Evolutionary conservation across 2,797 vertebrate species (phyloP).

Genomic region (Telmatherina bonti): DNA sequence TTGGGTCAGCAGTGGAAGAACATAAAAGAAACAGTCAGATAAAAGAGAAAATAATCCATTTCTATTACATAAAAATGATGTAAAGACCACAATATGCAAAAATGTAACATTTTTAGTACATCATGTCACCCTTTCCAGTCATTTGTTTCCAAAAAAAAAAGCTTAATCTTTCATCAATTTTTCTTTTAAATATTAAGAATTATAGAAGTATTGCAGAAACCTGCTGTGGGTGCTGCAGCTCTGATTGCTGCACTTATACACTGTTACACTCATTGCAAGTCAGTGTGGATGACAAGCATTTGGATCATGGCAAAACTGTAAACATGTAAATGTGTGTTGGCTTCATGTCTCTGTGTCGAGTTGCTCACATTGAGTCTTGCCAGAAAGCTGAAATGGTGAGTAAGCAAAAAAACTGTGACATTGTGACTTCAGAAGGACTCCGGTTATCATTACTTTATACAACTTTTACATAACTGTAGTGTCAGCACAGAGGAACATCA

Average conservation of each 20-base stretch:
- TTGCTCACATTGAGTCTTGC: not conserved
- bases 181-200: conserved; percentile 17
- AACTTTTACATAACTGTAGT: not conserved
- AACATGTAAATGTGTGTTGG: conserved; percentile 9
- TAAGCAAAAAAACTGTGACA: conserved; percentile 21
- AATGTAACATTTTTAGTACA: not conserved
- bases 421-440: conserved; percentile 3
- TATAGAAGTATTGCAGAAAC: conserved; percentile 28
- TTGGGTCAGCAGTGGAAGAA: conserved; percentile 29
- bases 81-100: not conserved
- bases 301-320: conserved; percentile 7
- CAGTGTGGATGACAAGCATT: not conserved
- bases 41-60: not conserved
- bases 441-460: not conserved
- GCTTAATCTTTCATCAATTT: no score
- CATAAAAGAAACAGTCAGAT: conserved; percentile 38
- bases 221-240: not conserved
- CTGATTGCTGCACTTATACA: conserved; percentile 13
- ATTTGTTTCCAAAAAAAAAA: conserved; percentile 32
- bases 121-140: conserved; percentile 3
- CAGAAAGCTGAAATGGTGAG: conserved; percentile 6
- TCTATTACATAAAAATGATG: conserved; percentile 2
- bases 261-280: not conserved
- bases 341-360: conserved; percentile 3
- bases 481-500: not conserved